phyloP scores from a whole-genome alignment of 1,140 invertebrate genomes.

The Grapholita molesta region DNA sequence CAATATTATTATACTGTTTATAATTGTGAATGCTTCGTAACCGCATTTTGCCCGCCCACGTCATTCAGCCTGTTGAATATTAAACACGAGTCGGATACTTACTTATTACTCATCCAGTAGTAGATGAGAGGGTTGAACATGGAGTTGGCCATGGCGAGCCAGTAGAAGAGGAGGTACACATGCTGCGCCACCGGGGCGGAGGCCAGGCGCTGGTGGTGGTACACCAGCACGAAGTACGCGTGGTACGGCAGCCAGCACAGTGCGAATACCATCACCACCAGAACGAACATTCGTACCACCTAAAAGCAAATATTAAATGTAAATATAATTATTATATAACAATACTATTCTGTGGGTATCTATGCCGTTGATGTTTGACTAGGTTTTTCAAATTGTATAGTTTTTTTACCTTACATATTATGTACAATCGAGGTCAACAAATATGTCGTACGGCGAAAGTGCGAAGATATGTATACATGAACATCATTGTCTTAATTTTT shows the following conservation, averaged over 20 bases:
- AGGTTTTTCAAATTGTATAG: too few species aligned
- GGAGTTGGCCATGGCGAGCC: conserved; percentile 94
- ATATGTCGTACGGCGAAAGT: too few species aligned
- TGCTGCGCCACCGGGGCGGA: conserved; percentile 86
- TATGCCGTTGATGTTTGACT: too few species aligned
- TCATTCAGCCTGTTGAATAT: background rate
- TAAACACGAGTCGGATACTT: conserved; percentile 32
- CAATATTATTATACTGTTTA: background rate
- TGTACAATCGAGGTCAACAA: too few species aligned
- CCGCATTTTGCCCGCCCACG: background rate
- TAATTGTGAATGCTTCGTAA: background rate
- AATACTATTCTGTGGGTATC: too few species aligned
- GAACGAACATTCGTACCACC: conserved; percentile 91
- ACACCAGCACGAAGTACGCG: conserved; percentile 89
- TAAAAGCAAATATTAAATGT: conserved; percentile 50
- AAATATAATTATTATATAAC: too few species aligned
- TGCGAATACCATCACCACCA: conserved; percentile 89
- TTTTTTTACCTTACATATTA: too few species aligned
- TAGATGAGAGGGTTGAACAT: conserved; percentile 95
- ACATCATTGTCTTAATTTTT: too few species aligned
- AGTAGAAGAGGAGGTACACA: conserved; percentile 90
- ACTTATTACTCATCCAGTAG: conserved; percentile 91
- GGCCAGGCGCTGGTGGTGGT: conserved; percentile 84
- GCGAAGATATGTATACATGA: too few species aligned
- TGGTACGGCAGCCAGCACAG: conserved; percentile 95